These are phyloP conservation scores for Battus philenor DNA, from an alignment of 1,140 invertebrate species.

Conservation along the genomic window DNA sequence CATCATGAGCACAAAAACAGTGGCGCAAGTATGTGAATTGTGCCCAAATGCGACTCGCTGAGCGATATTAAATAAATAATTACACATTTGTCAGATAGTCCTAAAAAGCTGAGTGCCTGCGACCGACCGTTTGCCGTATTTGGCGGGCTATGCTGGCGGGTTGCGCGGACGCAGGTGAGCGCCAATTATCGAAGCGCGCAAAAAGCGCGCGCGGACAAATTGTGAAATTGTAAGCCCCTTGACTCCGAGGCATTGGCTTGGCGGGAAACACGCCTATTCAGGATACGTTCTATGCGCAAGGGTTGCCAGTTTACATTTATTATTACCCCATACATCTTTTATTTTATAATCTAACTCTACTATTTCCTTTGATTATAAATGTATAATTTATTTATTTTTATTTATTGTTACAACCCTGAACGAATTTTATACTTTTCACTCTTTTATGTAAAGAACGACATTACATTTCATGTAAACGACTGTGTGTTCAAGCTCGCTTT, in stretches of 20 bases:
- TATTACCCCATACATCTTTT: no score
- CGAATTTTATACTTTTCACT: no score
- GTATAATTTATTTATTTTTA: no score
- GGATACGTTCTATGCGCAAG: not conserved
- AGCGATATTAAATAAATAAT: slow-evolving; percentile 73
- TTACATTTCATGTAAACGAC: no score
- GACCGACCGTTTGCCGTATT: slow-evolving; percentile 52
- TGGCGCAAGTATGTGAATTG: slow-evolving; percentile 50
- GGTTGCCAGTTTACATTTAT: slow-evolving; percentile 6
- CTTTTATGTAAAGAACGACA: no score
- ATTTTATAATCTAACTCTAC: no score
- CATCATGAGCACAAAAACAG: slow-evolving; percentile 37
- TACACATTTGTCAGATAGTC: slow-evolving; percentile 71
- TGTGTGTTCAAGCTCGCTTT: not conserved
- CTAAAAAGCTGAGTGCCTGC: slow-evolving; percentile 60
- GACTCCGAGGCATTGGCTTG: slow-evolving; percentile 14
- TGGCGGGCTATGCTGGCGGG: slow-evolving; percentile 41
- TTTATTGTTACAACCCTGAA: no score
- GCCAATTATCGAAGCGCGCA: slow-evolving; percentile 59
- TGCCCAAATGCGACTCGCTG: slow-evolving; percentile 48
- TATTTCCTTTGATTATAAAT: not conserved
- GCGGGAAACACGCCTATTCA: slow-evolving; percentile 10
- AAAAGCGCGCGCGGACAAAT: slow-evolving; percentile 65
- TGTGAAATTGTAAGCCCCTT: slow-evolving; percentile 61
- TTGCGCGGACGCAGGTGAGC: slow-evolving; percentile 46